Conservation (phyloP, 2,797 vertebrate genomes). For the Halcyon leucocephala region DNA sequence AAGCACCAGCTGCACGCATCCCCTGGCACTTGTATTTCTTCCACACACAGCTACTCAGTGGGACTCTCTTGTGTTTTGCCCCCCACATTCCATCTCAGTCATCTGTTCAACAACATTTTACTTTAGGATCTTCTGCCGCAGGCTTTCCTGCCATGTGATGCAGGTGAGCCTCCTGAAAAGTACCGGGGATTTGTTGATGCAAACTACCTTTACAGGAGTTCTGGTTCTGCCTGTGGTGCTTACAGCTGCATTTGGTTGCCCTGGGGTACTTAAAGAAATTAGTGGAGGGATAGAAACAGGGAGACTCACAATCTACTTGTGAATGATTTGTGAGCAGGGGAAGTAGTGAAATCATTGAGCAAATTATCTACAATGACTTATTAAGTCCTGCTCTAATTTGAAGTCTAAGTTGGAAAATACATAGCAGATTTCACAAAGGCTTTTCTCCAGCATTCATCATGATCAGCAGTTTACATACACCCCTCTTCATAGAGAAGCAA, state of each 20-base stretch:
- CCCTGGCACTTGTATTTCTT: not conserved
- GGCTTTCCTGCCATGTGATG: not conserved
- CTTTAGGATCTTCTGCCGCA: not conserved
- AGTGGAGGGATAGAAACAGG: not conserved
- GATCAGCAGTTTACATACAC: not conserved
- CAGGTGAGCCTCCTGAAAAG: not conserved
- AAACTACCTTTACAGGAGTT: not conserved
- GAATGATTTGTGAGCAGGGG: not conserved
- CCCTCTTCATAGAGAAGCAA: not conserved
- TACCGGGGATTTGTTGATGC: fast-evolving
- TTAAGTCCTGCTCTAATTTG: not conserved
- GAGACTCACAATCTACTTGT: not conserved
- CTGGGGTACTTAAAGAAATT: not conserved
- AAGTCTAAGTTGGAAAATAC: not conserved
- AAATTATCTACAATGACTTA: not conserved
- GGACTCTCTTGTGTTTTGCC: too few relatives aligned
- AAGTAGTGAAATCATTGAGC: not conserved
- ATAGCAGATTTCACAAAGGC: not conserved
- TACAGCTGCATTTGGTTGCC: not conserved
- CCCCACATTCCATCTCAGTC: fast-evolving
- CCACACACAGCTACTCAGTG: not conserved
- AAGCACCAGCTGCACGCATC: fast-evolving
- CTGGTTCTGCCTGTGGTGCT: not conserved
- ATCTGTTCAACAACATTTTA: not conserved
- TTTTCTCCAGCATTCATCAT: not conserved